phyloP scores from a whole-genome alignment of 2,888 invertebrate genomes.

The Cataglyphis rosenhaueri region DNA sequence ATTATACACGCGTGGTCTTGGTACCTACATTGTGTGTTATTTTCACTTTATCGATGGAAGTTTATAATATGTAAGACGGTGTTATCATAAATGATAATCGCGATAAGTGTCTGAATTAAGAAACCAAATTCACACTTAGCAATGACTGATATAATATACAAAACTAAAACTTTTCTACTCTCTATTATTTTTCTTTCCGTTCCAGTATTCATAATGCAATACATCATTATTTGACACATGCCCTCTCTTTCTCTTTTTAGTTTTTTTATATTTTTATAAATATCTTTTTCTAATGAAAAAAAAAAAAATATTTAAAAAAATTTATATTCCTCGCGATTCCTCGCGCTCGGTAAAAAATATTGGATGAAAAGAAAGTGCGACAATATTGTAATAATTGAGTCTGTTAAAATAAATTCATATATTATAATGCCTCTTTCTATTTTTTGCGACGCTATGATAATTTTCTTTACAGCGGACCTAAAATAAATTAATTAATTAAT shows the following conservation, averaged over 20 bases:
- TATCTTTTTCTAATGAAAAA: not conserved
- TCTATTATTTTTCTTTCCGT: not conserved
- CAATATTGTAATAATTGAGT: not conserved
- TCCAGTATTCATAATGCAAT: not conserved
- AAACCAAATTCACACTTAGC: not conserved
- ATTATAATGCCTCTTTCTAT: slow-evolving; percentile 3
- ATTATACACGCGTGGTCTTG: slow-evolving; percentile 68
- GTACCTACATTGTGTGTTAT: slow-evolving; percentile 38
- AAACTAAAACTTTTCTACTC: not conserved
- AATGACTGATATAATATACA: not conserved
- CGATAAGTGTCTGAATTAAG: not conserved
- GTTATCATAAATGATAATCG: not conserved
- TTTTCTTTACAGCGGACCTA: slow-evolving; percentile 6
- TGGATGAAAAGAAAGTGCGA: not conserved
- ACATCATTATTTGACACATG: not conserved
- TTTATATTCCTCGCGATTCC: not conserved
- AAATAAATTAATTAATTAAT: slow-evolving; percentile 37
- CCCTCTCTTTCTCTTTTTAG: not conserved
- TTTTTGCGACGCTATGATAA: not conserved
- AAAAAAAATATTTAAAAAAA: not conserved
- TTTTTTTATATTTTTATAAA: not conserved
- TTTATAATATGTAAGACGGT: not conserved
- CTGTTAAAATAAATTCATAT: not conserved
- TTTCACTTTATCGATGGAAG: slow-evolving; percentile 11
- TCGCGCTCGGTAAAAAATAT: not conserved